Evolutionary conservation across 2,888 invertebrate species (phyloP), one percentile per base, ranked within the genome.

Genomic region (Pachydiplax longipennis): DNA sequence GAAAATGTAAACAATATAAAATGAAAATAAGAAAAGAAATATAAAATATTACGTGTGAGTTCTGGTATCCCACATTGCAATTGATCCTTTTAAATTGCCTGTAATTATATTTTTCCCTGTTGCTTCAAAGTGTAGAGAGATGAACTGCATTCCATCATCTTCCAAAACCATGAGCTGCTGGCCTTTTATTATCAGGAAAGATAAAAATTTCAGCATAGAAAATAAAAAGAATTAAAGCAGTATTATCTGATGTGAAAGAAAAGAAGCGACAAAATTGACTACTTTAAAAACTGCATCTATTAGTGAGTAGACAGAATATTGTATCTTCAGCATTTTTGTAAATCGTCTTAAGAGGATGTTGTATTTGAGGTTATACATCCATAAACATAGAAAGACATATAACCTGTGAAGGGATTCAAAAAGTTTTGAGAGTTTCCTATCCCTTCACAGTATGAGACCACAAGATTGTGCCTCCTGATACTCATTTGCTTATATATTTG

Each of bases 11-110:
- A 73, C 15, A 73, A 31, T 5, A 5, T 18, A 31, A n/a, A n/a
- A n/a, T n/a, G n/a, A n/a, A n/a, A n/a, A n/a, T n/a, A n/a, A n/a
- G n/a, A n/a, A n/a, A 8, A 73, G 1, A 25, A 73, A 73, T 25
- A 53, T n/a, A n/a, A n/a, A 53, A 44, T 61, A 12, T 22, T 58
- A 87, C 87, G 5, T 87, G 35, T 87, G 12, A 65, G 13, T 87
- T 91, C 97, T 95, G 5, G 96, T 95, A 93, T 97, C 97, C 97
- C 97, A 97, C 92, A 97, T 93, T 35, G 95, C 95, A 81, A 97
- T 96, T 13, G 96, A 97, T 91, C 96, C 96, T 93, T 97, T 97
- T 93, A 97, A 97, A 3, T 97, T 97, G 10, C 97, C 97, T 0
- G 97, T 97, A 92, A 97, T 95, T 91, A 97, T 94, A 90, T 96